Conservation (phyloP, 2,113 vertebrate genomes). For the human (Homo sapiens) region DNA sequence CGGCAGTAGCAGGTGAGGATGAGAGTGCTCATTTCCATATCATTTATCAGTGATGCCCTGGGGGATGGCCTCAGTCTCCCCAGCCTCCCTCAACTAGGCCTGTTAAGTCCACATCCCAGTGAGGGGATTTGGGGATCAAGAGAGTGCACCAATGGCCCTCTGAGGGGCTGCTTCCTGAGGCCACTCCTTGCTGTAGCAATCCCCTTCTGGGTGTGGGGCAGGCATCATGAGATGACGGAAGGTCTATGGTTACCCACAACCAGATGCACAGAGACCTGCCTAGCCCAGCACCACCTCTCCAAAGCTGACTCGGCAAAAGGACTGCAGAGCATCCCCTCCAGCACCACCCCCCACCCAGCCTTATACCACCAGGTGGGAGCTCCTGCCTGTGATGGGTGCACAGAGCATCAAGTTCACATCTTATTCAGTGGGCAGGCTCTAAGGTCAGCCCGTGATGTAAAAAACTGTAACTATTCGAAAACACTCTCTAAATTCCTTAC, state of each 20-base stretch:
- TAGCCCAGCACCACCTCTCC: background rate
- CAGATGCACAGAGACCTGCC: rapidly evolving
- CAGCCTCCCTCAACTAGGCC: background rate
- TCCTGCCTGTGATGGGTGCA: background rate
- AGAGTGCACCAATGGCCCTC: background rate
- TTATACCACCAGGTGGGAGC: background rate
- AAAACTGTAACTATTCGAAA: too few relatives aligned
- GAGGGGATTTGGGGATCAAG: background rate
- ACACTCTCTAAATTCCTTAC: background rate
- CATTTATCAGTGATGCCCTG: background rate
- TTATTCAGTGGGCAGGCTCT: background rate
- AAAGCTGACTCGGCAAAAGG: rapidly evolving
- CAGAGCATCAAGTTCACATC: background rate
- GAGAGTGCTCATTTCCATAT: background rate
- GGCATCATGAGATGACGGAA: background rate
- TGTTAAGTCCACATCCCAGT: background rate
- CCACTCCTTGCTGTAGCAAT: background rate
- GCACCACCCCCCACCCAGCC: background rate
- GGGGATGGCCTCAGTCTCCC: background rate
- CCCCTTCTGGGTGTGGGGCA: background rate
- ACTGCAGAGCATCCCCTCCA: background rate
- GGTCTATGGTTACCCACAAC: background rate
- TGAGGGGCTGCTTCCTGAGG: background rate
- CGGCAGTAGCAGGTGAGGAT: background rate
- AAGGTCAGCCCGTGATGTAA: rapidly evolving